Evolutionary conservation across 2,113 vertebrate genomes (phyloP).

Genomic region (Gobius niger): DNA sequence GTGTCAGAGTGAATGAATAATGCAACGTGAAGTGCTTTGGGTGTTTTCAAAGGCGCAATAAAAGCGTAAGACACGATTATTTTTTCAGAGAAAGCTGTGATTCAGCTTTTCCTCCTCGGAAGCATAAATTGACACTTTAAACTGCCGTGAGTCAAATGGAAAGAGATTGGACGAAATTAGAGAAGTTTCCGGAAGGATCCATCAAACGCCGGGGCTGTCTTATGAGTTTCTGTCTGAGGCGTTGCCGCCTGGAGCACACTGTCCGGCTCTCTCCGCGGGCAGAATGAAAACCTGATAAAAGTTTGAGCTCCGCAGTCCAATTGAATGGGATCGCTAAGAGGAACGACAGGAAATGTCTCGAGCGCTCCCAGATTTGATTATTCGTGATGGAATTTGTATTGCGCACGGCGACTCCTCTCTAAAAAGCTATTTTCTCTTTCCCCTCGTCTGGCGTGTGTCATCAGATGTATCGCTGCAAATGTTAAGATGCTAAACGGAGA

Average conservation of each 20-base stretch:
- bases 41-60: too few species aligned
- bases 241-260: conserved; percentile 13
- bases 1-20: too few species aligned
- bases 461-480: conserved; percentile 32
- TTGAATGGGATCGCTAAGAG: conserved; percentile 14
- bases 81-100: not conserved
- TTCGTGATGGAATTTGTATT: conserved; percentile 40
- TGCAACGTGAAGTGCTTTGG: too few species aligned
- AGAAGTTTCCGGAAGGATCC: conserved; percentile 15
- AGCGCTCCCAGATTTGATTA: conserved; percentile 28
- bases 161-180: not conserved
- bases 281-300: conserved; percentile 16
- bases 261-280: conserved; percentile 15
- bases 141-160: not conserved
- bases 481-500: conserved; percentile 26
- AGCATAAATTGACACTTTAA: not conserved
- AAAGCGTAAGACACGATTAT: not conserved
- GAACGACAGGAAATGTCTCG: conserved; percentile 21
- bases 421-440: conserved; percentile 18
- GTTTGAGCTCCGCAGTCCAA: conserved; percentile 15
- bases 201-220: conserved; percentile 13
- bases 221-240: conserved; percentile 9
- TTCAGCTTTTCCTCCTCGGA: not conserved
- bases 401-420: conserved; percentile 19
- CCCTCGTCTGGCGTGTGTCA: conserved; percentile 3